phyloP scores from a whole-genome alignment of 1,140 invertebrate species.

The Oscheius sp. region DNA sequence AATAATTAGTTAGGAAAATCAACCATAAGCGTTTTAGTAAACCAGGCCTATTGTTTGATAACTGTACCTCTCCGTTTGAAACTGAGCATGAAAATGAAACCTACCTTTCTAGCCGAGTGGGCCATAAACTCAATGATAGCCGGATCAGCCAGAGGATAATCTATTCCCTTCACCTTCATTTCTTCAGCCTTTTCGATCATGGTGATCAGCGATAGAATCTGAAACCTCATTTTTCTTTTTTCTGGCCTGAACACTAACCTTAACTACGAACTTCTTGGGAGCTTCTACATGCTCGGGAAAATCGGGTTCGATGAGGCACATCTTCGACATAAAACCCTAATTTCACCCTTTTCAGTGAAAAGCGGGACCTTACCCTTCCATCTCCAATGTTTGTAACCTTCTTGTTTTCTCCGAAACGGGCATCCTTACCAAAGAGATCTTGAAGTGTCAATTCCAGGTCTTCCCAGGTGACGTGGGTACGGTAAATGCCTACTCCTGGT shows the following conservation, averaged over 20 bases:
- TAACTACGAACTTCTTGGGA: slow-evolving; percentile 14
- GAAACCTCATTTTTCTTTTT: no score
- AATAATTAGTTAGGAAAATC: no score
- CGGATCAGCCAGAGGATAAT: no score
- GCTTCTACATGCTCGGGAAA: neutral
- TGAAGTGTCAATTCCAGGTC: slow-evolving; percentile 7
- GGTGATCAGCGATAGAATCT: slow-evolving; percentile 3
- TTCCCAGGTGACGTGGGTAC: slow-evolving; percentile 16
- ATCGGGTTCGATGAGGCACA: slow-evolving; percentile 15
- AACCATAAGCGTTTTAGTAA: no score
- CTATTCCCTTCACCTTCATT: no score
- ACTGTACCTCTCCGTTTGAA: no score
- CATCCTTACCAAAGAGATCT: slow-evolving; percentile 2
- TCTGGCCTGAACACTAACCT: no score
- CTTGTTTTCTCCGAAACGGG: slow-evolving; percentile 16
- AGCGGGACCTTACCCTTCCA: slow-evolving; percentile 1
- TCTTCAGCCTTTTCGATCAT: neutral
- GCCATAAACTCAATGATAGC: no score
- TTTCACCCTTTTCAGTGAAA: neutral
- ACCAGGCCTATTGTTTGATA: no score
- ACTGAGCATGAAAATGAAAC: no score
- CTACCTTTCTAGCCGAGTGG: no score
- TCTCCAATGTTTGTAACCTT: slow-evolving; percentile 11
- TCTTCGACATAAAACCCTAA: slow-evolving; percentile 12
- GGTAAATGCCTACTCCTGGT: neutral